Percentiles rank a stretch among this genome's conserved stretches.
Conservation (phyloP, 2,113 vertebrate species). For the Echinops telfairi region DNA sequence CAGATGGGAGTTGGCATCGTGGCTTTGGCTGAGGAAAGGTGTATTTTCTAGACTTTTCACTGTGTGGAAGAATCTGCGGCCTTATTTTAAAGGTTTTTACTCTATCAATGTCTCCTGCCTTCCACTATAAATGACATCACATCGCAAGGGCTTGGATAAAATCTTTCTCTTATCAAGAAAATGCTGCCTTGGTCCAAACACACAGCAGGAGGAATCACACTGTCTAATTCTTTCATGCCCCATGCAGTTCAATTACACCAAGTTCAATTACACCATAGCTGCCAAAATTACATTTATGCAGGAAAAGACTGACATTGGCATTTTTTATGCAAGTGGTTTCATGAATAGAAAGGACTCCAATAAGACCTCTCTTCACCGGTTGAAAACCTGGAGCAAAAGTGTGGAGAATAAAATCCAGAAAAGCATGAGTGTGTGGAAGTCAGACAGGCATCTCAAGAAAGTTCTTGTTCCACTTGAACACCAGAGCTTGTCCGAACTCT, state of each 20-base stretch:
- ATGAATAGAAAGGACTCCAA: background rate
- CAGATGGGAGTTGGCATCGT: background rate
- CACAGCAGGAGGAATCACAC: constrained; percentile 37
- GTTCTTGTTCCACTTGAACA: constrained; percentile 41
- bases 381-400: constrained; percentile 31
- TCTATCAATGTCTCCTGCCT: constrained; percentile 1
- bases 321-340: constrained; percentile 37
- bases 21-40: background rate
- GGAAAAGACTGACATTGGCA: background rate
- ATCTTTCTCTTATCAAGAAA: constrained; percentile 61
- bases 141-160: constrained; percentile 48
- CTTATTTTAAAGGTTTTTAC: constrained; percentile 52
- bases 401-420: background rate
- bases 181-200: constrained; percentile 50
- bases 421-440: constrained; percentile 9
- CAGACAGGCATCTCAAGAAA: constrained; percentile 16
- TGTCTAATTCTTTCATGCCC: constrained; percentile 54
- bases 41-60: constrained; percentile 28
- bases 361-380: background rate
- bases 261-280: constrained; percentile 57
- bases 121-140: constrained; percentile 55
- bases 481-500: background rate
- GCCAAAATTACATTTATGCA: constrained; percentile 41
- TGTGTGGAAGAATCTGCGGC: constrained; percentile 19
- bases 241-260: background rate